Conservation (phyloP, 2,113 vertebrate species). For the Tupaia chinensis region DNA sequence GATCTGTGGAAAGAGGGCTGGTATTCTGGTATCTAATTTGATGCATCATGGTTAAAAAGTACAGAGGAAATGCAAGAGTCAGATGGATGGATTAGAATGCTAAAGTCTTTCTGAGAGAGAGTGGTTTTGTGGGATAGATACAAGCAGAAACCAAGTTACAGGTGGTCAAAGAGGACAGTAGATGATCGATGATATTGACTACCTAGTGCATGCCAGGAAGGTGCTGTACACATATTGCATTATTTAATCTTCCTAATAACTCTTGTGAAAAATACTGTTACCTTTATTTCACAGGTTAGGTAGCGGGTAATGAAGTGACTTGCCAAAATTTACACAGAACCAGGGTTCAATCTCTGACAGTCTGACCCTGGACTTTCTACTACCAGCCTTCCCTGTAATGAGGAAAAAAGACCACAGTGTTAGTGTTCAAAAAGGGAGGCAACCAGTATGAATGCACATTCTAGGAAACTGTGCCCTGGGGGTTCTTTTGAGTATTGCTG, state of each 20-base stretch:
- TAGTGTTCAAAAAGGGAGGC: background rate
- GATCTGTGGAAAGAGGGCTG: background rate
- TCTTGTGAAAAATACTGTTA: background rate
- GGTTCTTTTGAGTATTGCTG: conserved; percentile 15
- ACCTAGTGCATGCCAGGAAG: background rate
- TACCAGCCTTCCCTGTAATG: background rate
- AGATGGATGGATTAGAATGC: background rate
- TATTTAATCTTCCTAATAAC: background rate
- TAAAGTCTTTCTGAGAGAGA: background rate
- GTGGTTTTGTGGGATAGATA: background rate
- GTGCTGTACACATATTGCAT: background rate
- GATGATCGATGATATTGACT: background rate
- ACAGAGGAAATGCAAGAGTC: background rate
- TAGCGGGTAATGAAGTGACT: background rate
- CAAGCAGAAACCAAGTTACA: background rate
- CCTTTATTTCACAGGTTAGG: background rate
- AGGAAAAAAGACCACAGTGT: background rate
- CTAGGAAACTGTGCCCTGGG: background rate
- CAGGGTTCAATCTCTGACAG: background rate
- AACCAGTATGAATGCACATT: background rate
- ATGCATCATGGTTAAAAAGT: background rate
- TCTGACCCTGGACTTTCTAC: background rate
- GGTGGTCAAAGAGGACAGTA: background rate
- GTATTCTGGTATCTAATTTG: background rate
- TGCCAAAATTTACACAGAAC: background rate